Evolutionary conservation across 2,113 vertebrate genomes (phyloP).

Genomic region (Pseudonaja textilis): DNA sequence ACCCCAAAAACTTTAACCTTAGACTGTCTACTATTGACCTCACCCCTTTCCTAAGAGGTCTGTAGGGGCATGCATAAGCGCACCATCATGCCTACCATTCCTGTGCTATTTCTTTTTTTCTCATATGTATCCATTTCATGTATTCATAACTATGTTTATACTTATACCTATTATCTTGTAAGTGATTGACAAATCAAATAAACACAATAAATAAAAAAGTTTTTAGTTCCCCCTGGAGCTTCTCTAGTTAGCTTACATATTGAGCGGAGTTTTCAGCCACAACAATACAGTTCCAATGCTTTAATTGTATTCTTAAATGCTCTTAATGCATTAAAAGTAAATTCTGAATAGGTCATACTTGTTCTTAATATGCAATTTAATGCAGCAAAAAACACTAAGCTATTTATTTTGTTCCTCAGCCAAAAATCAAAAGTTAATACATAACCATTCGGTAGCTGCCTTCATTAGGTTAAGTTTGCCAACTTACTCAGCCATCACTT

Average conservation of each 20-base stretch:
- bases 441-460: neutral
- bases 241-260: neutral
- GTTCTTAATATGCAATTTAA: neutral
- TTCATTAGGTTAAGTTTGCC: neutral
- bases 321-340: neutral
- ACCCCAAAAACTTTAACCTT: no score
- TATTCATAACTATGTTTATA: no score
- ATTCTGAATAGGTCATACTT: no score
- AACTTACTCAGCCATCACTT: neutral
- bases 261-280: neutral
- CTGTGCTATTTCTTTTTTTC: no score
- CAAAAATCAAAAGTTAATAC: conserved; percentile 14
- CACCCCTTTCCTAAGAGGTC: no score
- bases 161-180: no score
- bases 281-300: neutral
- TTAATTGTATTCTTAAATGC: neutral
- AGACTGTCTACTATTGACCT: no score
- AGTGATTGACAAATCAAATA: no score
- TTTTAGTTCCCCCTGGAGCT: neutral
- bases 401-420: neutral
- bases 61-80: no score
- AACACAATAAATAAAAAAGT: no score
- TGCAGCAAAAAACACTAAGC: neutral
- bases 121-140: no score
- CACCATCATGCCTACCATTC: no score